Base-by-base conservation (phyloP, 2,113 vertebrate genomes). In the Oncorhynchus mykiss region DNA sequence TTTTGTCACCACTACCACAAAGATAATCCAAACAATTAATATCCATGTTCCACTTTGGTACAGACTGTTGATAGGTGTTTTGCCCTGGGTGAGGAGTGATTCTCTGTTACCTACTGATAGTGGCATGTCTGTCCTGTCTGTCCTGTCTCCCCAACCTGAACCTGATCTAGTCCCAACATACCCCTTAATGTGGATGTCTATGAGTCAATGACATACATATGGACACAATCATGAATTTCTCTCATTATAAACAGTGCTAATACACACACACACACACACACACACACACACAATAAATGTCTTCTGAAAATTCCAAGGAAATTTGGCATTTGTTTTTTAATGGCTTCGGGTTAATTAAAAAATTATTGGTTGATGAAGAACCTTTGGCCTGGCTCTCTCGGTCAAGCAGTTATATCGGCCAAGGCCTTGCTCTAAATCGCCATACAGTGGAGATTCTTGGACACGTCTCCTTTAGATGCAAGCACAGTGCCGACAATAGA, bases 321-420 rank as follows among this genome's bases (percentile, higher is more conserved):
- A 86, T 87, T 93, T 92, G 91, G 90, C 90, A 86, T 91, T 81
- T 82, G 86, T 91, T 85, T 70, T 79, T 91, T 89, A 91, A 93
- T 91, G 91, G 93, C 92, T 93, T 93, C 86, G 84, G 90, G 91
- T 85, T 88, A 84, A 88, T 85, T 88, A 75, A 69, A 67, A 82
- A 84, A 78, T 82, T 82, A 77, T 31, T 66, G 22, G 80, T 78
- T 62, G 78, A 80, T 83, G 60, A 80, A 82, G 78, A 86, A 69
- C 22, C 18, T 39, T 39, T 49, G 85, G 87, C 79, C 67, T 70
- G 75, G 81, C 80, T 84, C 86, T 85, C 81, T 76, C 69, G 78
- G 73, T 82, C 67, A 76, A 24, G 75, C 82, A 88, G 87, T 90
- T 82, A 78, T 62, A 39, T 31, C 22, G 70, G 72, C 75, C 74